These are phyloP conservation scores for Hirtodrosophila alboralis DNA, from an alignment of 2,888 invertebrate species.

Conservation along the genomic window DNA sequence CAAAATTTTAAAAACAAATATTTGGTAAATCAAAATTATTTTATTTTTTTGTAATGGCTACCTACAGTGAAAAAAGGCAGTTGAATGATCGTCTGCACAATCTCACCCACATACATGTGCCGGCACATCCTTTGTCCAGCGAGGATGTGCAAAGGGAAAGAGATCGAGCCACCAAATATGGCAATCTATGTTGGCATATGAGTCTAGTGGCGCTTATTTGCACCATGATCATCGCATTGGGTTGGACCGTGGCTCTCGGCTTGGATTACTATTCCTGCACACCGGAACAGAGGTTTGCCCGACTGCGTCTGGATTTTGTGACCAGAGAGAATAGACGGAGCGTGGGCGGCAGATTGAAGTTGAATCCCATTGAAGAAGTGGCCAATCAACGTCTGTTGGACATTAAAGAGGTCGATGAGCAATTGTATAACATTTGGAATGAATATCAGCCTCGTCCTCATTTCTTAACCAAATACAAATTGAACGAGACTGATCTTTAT, in stretches of 20 bases:
- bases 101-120: neutral
- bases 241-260: slow-evolving; percentile 23
- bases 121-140: neutral
- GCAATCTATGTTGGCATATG: slow-evolving; percentile 41
- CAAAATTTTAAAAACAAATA: slow-evolving; percentile 15
- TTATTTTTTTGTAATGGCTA: slow-evolving; percentile 29
- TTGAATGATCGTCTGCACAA: neutral
- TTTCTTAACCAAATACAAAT: slow-evolving; percentile 33
- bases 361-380: slow-evolving; percentile 68
- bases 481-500: slow-evolving; percentile 86
- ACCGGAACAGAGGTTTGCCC: slow-evolving; percentile 27
- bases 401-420: slow-evolving; percentile 85
- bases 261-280: slow-evolving; percentile 23
- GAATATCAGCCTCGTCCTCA: slow-evolving; percentile 38
- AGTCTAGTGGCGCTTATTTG: slow-evolving; percentile 40
- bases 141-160: neutral
- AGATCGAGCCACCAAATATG: slow-evolving; percentile 11
- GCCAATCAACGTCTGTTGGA: slow-evolving; percentile 86
- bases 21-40: slow-evolving; percentile 25
- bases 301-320: slow-evolving; percentile 9
- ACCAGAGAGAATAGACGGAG: slow-evolving; percentile 27
- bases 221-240: slow-evolving; percentile 32
- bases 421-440: slow-evolving; percentile 75
- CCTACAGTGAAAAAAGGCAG: slow-evolving; percentile 8
- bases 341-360: slow-evolving; percentile 72